Base-by-base conservation (phyloP, 2,797 vertebrate genomes). In the Oreochromis grahami region DNA sequence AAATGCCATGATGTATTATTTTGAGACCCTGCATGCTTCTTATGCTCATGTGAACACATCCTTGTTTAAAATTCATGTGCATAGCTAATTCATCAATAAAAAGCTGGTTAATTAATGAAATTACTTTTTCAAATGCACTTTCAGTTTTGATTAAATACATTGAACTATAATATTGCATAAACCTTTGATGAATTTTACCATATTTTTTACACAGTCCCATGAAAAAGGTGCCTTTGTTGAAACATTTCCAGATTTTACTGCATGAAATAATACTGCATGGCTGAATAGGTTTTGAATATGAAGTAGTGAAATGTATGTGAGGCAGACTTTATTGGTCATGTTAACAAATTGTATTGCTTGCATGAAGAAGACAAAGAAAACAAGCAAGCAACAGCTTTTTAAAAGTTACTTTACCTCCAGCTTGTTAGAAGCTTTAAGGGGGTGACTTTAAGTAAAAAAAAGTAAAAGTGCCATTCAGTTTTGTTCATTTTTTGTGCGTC, bases 31-130 rank as follows among this genome's bases (percentile, higher is more conserved):
- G 14, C 11, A 4, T 8, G 26, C 14, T 72, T 50, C 43, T 26
- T 24, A 24, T 55, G 17, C 38, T 45, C 51, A 41, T n/a, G 24
- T 21, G 17, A 19, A 70, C 24, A 50, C 24, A 50, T 48, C 14
- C 6, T 48, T 19, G 43, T n/a, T 48, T 74, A 32, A 74, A 48
- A 48, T 13, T 0, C 9, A 3, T 0, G 1, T 29, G 24, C 19
- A 48, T 72, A 50, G 9, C 68, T 48, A 50, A 74, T n/a, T 15
- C 4, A 74, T 32, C 15, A 48, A 12, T 48, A 48, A 74, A 74
- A 74, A 29, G 43, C 68, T n/a, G 43, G 43, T 74, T 50, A 50
- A 32, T 74, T 50, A 32, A 74, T 74, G 10, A 19, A 10, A 29
- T 72, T 32, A 48, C 41, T 72, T 11, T 2, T 72, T 15, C 15